phyloP scores from a whole-genome alignment of 2,113 vertebrate genomes.

The Clarias gariepinus region DNA sequence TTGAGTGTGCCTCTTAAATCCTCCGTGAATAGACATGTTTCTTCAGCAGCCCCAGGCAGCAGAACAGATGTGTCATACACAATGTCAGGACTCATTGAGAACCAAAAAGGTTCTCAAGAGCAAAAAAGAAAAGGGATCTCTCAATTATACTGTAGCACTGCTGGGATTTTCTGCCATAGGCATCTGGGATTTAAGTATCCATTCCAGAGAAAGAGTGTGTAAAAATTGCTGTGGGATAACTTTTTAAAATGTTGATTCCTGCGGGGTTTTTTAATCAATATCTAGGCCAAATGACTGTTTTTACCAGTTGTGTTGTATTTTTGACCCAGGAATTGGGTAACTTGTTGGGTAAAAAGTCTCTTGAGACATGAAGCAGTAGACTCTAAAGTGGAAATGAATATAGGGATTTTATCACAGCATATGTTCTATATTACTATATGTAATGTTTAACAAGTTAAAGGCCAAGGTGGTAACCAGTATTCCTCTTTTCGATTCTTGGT shows the following conservation, averaged over 20 bases:
- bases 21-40: slow-evolving; percentile 5
- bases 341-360: not conserved
- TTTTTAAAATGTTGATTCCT: not conserved
- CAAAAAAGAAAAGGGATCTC: not conserved
- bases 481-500: not conserved
- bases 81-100: slow-evolving; percentile 35
- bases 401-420: not conserved
- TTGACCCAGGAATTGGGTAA: too few species aligned
- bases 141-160: not conserved
- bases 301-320: not conserved
- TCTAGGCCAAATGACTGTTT: not conserved
- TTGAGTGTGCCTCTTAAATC: not conserved
- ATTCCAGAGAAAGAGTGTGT: not conserved
- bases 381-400: not conserved
- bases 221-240: not conserved
- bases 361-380: not conserved
- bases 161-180: not conserved
- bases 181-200: not conserved
- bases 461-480: not conserved
- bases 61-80: slow-evolving; percentile 20
- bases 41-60: not conserved
- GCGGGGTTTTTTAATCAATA: not conserved
- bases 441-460: not conserved
- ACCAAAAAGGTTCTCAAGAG: not conserved
- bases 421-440: not conserved